Percentiles rank a stretch among this genome's conserved stretches.
These are phyloP conservation scores for Drosophila gaucha DNA, from an alignment of 2,888 invertebrate species.

Conservation along the genomic window DNA sequence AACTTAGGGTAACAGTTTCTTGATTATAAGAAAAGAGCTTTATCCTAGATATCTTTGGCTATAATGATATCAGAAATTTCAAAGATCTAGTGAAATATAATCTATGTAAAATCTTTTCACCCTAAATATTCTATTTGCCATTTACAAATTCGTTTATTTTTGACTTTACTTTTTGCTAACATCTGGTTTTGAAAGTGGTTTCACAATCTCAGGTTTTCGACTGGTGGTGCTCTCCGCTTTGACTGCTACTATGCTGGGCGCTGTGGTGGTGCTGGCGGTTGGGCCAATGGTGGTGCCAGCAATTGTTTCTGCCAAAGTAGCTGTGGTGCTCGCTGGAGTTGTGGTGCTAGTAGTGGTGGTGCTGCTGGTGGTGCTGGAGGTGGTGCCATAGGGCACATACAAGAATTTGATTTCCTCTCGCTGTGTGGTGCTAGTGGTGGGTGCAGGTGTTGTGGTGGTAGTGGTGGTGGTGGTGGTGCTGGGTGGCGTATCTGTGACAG, in stretches of 20 bases:
- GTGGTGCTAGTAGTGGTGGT: not conserved
- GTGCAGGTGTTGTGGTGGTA: constrained; percentile 5
- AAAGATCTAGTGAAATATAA: too few species aligned
- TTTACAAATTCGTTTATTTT: not conserved
- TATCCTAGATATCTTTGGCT: too few species aligned
- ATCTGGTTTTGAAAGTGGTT: not conserved
- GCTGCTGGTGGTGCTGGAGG: not conserved
- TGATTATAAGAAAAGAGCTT: too few species aligned
- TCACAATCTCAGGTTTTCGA: not conserved
- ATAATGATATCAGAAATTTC: too few species aligned
- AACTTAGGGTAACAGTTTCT: too few species aligned
- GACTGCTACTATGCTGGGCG: not conserved
- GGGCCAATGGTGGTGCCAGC: not conserved
- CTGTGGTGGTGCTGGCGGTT: not conserved
- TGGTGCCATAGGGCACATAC: constrained; percentile 5
- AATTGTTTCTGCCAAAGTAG: not conserved
- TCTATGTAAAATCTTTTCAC: not conserved
- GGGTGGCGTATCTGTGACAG: constrained; percentile 49
- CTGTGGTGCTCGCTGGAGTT: not conserved
- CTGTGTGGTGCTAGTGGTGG: constrained; percentile 1
- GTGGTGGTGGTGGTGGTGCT: constrained; percentile 26
- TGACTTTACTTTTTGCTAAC: not conserved
- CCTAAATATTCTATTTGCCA: not conserved
- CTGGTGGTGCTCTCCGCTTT: not conserved
- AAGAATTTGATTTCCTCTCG: constrained; percentile 9